A percentile compares a stretch with the other conserved stretches of the same genome.
Evolutionary conservation across 2,113 vertebrate species (phyloP).

Genomic region (Pitta sordida): DNA sequence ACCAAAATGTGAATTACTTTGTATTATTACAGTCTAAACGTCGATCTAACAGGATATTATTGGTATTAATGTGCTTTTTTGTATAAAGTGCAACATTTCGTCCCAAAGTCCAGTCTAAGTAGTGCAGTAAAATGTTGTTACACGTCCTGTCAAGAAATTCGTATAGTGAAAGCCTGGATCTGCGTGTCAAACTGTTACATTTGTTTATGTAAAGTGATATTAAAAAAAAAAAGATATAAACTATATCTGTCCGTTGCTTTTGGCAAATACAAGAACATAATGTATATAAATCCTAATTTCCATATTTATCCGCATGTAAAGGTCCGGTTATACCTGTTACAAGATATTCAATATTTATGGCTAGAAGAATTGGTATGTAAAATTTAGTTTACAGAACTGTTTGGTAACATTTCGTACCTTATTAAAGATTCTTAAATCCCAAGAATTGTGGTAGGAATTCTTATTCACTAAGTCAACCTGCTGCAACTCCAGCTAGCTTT

Average conservation of each 20-base stretch:
- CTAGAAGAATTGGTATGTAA: slow-evolving; percentile 99
- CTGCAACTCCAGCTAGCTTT: slow-evolving; percentile 69
- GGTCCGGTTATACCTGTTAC: slow-evolving; percentile 97
- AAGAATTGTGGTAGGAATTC: slow-evolving; percentile 85
- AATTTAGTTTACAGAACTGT: slow-evolving; percentile 99
- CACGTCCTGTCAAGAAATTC: slow-evolving; percentile 99
- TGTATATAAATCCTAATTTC: slow-evolving; percentile 98
- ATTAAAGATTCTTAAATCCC: slow-evolving; percentile 99
- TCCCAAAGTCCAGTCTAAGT: slow-evolving; percentile 99
- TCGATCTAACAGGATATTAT: slow-evolving; percentile 98
- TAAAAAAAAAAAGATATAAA: slow-evolving; percentile 86
- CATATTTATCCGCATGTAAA: slow-evolving; percentile 99
- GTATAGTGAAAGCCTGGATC: slow-evolving; percentile 99
- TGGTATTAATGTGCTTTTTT: slow-evolving; percentile 99
- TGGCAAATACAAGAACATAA: slow-evolving; percentile 93
- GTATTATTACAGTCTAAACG: slow-evolving; percentile 99
- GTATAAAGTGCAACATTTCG: slow-evolving; percentile 99
- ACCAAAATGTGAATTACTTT: slow-evolving; percentile 99
- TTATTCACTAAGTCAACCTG: slow-evolving; percentile 78
- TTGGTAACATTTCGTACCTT: slow-evolving; percentile 99
- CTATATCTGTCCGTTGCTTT: slow-evolving; percentile 94
- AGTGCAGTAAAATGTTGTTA: slow-evolving; percentile 99
- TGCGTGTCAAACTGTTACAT: slow-evolving; percentile 95
- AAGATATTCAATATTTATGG: slow-evolving; percentile 99
- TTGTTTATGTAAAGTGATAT: slow-evolving; percentile 99